Conservation (phyloP, 2,888 invertebrate species). For the Limulus polyphemus region DNA sequence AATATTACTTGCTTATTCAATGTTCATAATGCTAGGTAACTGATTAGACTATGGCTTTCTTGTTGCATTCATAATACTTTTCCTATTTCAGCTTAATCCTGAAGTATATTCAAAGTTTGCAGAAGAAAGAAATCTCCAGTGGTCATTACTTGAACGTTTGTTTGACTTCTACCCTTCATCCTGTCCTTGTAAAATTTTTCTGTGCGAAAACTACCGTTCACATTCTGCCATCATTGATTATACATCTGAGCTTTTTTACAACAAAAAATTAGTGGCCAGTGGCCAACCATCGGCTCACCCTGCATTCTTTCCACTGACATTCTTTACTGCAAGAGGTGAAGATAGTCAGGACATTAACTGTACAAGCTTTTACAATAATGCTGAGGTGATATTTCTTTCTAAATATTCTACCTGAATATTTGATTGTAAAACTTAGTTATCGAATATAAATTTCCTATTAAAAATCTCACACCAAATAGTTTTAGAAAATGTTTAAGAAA, state of each 20-base stretch:
- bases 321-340: constrained; percentile 64
- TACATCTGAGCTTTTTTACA: constrained; percentile 68
- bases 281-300: constrained; percentile 57
- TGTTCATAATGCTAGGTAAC: no score
- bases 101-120: constrained; percentile 56
- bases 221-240: constrained; percentile 67
- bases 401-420: neutral
- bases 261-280: constrained; percentile 57
- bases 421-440: no score
- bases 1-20: constrained; percentile 3
- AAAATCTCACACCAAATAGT: no score
- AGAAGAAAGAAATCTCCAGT: constrained; percentile 36
- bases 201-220: constrained; percentile 70
- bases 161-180: constrained; percentile 59
- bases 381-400: constrained; percentile 46
- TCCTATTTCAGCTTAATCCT: constrained; percentile 50
- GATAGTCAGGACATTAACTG: constrained; percentile 57
- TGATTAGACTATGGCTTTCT: no score
- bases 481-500: no score
- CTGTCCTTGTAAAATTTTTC: constrained; percentile 62
- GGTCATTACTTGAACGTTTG: constrained; percentile 61
- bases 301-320: constrained; percentile 58
- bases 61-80: neutral
- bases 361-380: constrained; percentile 69
- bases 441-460: no score